phyloP scores from a whole-genome alignment of 1,140 invertebrate species.

The Cyphomyrmex costatus region DNA sequence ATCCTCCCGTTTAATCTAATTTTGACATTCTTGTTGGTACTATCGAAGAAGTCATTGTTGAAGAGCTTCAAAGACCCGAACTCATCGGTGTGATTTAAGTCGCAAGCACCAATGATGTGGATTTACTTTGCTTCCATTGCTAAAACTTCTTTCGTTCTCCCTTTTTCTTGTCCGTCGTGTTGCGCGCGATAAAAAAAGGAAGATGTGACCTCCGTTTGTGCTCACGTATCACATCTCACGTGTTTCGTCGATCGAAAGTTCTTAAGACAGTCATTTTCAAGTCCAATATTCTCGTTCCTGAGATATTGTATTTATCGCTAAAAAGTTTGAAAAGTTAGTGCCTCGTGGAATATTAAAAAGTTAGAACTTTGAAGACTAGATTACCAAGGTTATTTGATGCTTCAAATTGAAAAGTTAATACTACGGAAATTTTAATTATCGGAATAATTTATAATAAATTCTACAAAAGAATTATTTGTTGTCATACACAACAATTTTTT shows the following conservation, averaged over 20 bases:
- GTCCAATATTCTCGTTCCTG: not conserved
- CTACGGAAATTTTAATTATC: not conserved
- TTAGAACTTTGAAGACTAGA: not conserved
- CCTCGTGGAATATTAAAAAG: slow-evolving; percentile 44
- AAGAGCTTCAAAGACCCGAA: not conserved
- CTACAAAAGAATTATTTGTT: not conserved
- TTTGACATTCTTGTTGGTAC: slow-evolving; percentile 8
- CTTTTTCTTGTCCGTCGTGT: not conserved
- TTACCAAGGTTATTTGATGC: slow-evolving; percentile 1
- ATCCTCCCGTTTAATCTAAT: slow-evolving; percentile 28
- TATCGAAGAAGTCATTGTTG: slow-evolving; percentile 31
- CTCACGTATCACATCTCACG: not conserved
- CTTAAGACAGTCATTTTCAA: slow-evolving; percentile 16
- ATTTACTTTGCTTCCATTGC: slow-evolving; percentile 1
- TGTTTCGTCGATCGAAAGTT: slow-evolving; percentile 8
- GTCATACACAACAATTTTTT: too few species aligned
- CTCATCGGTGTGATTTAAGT: slow-evolving; percentile 39
- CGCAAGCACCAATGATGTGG: not conserved
- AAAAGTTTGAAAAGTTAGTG: slow-evolving; percentile 26
- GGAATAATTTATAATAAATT: not conserved
- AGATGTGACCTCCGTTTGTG: not conserved
- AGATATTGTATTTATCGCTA: slow-evolving; percentile 41
- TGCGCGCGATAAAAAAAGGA: slow-evolving; percentile 18
- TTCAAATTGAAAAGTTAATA: slow-evolving; percentile 42
- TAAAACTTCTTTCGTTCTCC: slow-evolving; percentile 30